Percentiles rank a stretch among this genome's conserved stretches.
These are phyloP conservation scores for Australoheros facetus DNA, from an alignment of 2,797 vertebrate genomes.

Conservation along the genomic window DNA sequence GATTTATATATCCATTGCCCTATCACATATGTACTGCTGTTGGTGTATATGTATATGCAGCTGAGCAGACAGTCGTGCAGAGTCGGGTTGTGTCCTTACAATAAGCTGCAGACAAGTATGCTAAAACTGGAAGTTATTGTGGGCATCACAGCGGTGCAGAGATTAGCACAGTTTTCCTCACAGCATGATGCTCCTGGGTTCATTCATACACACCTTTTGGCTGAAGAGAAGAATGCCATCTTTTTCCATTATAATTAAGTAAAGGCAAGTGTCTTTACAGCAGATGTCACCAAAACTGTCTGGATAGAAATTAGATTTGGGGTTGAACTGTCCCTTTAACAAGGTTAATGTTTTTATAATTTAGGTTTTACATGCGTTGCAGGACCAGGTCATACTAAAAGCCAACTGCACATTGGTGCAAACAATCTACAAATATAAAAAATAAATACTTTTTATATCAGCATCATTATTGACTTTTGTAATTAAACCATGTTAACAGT, in stretches of 20 bases:
- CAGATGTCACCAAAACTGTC: no score
- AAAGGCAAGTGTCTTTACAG: background rate
- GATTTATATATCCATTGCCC: background rate
- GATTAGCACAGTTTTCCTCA: background rate
- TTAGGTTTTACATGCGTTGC: background rate
- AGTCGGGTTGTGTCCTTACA: background rate
- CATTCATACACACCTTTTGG: background rate
- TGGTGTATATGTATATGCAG: background rate
- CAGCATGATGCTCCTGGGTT: background rate
- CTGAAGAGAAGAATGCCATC: background rate
- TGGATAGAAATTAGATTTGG: background rate
- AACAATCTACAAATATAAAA: background rate
- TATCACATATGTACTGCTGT: background rate
- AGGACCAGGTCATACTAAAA: background rate
- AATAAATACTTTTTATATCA: background rate
- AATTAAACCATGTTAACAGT: background rate
- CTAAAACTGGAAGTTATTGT: background rate
- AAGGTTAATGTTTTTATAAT: background rate
- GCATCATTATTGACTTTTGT: background rate
- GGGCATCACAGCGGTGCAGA: no score
- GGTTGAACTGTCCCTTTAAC: background rate
- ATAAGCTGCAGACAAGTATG: background rate
- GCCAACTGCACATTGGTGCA: background rate
- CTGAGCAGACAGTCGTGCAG: background rate
- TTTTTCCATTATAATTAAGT: background rate